Evolutionary conservation across 2,113 vertebrate genomes (phyloP).

Genomic region (Phrynosoma blainvillii): DNA sequence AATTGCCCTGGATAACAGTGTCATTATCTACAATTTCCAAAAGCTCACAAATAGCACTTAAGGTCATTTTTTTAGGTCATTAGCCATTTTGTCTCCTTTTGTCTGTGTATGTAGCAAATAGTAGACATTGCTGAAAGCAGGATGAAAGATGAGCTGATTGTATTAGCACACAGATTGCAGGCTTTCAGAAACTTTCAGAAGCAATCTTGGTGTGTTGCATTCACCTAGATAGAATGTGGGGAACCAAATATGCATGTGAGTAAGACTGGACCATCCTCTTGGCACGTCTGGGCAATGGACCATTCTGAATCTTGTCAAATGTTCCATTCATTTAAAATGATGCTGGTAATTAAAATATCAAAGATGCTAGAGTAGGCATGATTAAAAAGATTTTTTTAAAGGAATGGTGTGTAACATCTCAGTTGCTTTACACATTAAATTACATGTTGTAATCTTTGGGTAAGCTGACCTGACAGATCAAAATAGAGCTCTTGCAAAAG

Average conservation of each 20-base stretch:
- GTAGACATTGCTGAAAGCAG: constrained; percentile 39
- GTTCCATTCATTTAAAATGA: not conserved
- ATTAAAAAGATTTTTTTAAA: not conserved
- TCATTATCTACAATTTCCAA: constrained; percentile 73
- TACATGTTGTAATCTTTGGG: not conserved
- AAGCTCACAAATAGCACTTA: constrained; percentile 62
- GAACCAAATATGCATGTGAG: not conserved
- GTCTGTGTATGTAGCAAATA: constrained; percentile 42
- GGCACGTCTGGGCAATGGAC: not conserved
- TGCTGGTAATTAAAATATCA: not conserved
- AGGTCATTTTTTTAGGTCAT: constrained; percentile 63
- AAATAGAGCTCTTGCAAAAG: not conserved
- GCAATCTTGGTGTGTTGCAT: constrained; percentile 40
- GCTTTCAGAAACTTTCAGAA: constrained; percentile 67
- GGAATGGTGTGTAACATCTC: too few species aligned
- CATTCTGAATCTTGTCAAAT: not conserved
- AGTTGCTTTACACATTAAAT: not conserved
- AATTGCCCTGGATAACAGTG: constrained; percentile 50
- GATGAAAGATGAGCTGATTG: constrained; percentile 67
- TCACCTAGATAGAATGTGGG: constrained; percentile 38
- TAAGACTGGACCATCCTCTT: not conserved
- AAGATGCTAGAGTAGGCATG: not conserved
- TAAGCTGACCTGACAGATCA: not conserved
- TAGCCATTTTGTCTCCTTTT: constrained; percentile 52
- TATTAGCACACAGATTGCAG: constrained; percentile 72